These are phyloP conservation scores for Argyrosomus regius DNA, from an alignment of 2,797 vertebrate genomes.

Conservation along the genomic window DNA sequence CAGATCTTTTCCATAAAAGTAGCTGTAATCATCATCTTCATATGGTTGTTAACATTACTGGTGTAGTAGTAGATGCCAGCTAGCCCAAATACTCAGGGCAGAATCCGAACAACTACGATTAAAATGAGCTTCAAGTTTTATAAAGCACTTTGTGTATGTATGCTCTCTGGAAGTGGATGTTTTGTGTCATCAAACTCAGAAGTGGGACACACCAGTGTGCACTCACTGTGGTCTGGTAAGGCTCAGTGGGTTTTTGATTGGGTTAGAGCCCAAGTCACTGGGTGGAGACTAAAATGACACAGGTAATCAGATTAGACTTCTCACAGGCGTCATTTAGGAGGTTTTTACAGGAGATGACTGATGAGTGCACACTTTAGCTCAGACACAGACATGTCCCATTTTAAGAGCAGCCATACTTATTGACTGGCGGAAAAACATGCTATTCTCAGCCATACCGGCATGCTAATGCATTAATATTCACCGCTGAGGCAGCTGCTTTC, in stretches of 20 bases:
- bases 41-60: background rate
- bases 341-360: background rate
- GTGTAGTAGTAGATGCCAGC: background rate
- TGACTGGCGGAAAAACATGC: background rate
- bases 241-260: background rate
- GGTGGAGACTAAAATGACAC: slow-evolving; percentile 1
- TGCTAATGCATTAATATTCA: no score
- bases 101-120: background rate
- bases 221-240: slow-evolving; percentile 8
- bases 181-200: background rate
- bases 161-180: background rate
- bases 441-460: background rate
- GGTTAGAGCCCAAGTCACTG: background rate
- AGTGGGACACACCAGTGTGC: background rate
- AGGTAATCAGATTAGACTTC: background rate
- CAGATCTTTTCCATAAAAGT: slow-evolving; percentile 27
- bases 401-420: background rate
- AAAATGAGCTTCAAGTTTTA: background rate
- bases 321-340: background rate
- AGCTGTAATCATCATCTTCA: slow-evolving; percentile 23
- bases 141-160: background rate
- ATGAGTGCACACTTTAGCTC: background rate
- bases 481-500: background rate
- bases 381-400: background rate
- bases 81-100: background rate